These are phyloP conservation scores for Eucidaris tribuloides DNA, from an alignment of 35 echinoderm and acorn worm genomes.

Conservation along the genomic window DNA sequence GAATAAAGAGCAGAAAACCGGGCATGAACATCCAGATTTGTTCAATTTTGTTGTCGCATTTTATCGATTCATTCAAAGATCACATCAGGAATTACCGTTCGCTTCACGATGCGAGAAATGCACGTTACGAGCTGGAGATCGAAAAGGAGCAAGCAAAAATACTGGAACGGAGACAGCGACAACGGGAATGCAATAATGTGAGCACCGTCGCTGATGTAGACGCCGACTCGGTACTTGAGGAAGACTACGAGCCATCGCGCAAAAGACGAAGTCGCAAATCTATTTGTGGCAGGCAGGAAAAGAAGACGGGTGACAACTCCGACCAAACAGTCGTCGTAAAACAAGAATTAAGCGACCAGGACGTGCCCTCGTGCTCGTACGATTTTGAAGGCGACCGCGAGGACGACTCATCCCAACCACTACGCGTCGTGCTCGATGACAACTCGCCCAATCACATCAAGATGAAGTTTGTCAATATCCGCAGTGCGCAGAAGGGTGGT, in stretches of 20 bases:
- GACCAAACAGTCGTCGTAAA: too few relatives aligned
- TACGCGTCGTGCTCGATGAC: conserved; percentile 41
- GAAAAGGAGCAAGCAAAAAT: conserved; percentile 58
- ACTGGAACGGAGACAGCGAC: conserved; percentile 35
- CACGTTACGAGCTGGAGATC: conserved; percentile 77
- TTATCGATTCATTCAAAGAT: too few relatives aligned
- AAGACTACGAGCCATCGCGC: neutral
- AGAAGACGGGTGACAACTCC: too few relatives aligned
- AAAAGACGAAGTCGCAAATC: too few relatives aligned
- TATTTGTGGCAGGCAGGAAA: too few relatives aligned
- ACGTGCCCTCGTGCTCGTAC: too few relatives aligned
- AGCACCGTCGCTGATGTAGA: conserved; percentile 10
- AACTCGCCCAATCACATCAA: conserved; percentile 41
- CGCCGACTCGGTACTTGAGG: conserved; percentile 8
- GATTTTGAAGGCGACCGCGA: neutral
- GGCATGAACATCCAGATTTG: too few relatives aligned
- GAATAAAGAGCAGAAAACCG: too few relatives aligned
- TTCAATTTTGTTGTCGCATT: too few relatives aligned
- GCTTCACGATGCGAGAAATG: conserved; percentile 6
- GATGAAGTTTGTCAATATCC: conserved; percentile 40
- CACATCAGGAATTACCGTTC: neutral
- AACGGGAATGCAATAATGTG: neutral
- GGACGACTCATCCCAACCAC: neutral
- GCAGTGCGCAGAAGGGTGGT: neutral
- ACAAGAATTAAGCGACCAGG: too few relatives aligned